Base-by-base conservation (phyloP, 2,888 invertebrate genomes). In the Megalurothrips usitatus region DNA sequence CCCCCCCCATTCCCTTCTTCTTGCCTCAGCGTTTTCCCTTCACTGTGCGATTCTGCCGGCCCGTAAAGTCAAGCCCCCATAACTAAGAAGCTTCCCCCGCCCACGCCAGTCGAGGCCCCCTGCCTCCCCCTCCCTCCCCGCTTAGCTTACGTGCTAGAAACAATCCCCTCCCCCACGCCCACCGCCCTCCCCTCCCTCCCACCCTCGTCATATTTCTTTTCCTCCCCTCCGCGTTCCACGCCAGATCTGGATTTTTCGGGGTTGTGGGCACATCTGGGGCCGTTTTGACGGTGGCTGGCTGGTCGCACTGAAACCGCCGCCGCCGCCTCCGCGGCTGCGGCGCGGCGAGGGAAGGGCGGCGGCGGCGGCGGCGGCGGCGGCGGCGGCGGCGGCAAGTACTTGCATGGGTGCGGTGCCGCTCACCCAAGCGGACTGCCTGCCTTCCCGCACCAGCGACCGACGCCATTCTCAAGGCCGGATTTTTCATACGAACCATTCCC, bases 131-230 rank as follows among this genome's bases (percentile, higher is more conserved):
- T 12, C 68, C 26, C 68, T 23, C 68, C 26, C 12, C 26, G 68
- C 68, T 75, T 75, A 75, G 68, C 68, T 75, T 75, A 75, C 68
- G 68, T 75, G 68, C 68, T 75, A 75, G 68, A 75, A 75, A 75
- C 68, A 75, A 75, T 75, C 68, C 68, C 68, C 68, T 9, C 12
- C 68, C 68, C 68, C n/a, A n/a, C n/a, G n/a, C n/a, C n/a, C n/a
- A n/a, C n/a, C n/a, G n/a, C 68, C 68, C 23, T 10, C 26, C 26
- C 68, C 68, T 23, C 23, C 68, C 68, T 23, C 68, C 19, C 52
- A 12, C 52, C 68, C 68, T 75, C 68, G 68, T 75, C 68, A 75
- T 75, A 75, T 75, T 75, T 75, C 68, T 75, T 75, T 75, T 26
- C 68, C 26, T 26, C 68, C 68, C 68, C 68, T 75, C 26, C 23